Evolutionary conservation across 2,113 vertebrate species (phyloP).

Genomic region (Antechinus stuartii): DNA sequence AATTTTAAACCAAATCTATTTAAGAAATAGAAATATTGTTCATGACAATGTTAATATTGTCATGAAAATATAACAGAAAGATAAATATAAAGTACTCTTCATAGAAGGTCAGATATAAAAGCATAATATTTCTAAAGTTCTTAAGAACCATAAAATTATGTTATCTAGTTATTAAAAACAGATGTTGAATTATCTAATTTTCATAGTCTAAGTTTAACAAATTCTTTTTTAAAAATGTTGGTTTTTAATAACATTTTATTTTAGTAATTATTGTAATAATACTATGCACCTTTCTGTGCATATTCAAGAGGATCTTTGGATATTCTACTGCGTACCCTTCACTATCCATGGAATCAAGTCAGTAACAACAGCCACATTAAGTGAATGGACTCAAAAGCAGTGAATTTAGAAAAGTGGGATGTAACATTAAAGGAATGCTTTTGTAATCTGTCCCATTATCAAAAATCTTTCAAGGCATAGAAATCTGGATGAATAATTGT

Average conservation of each 20-base stretch:
- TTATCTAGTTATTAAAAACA: neutral
- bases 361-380: neutral
- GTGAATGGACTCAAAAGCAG: accelerated
- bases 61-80: neutral
- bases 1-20: neutral
- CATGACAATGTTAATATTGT: neutral
- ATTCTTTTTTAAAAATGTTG: neutral
- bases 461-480: neutral
- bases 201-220: neutral
- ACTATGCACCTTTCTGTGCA: neutral
- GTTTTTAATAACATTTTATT: neutral
- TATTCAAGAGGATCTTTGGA: neutral
- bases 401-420: neutral
- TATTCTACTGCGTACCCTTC: constrained; percentile 10
- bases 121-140: neutral
- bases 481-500: constrained; percentile 19
- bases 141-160: neutral
- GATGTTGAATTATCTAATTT: neutral
- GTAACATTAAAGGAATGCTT: accelerated
- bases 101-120: neutral
- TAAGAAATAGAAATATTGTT: neutral
- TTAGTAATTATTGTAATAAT: neutral
- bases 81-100: neutral
- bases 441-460: neutral
- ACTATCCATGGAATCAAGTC: neutral